phyloP scores from a whole-genome alignment of 2,113 vertebrate genomes.

The Eurypyga helias region DNA sequence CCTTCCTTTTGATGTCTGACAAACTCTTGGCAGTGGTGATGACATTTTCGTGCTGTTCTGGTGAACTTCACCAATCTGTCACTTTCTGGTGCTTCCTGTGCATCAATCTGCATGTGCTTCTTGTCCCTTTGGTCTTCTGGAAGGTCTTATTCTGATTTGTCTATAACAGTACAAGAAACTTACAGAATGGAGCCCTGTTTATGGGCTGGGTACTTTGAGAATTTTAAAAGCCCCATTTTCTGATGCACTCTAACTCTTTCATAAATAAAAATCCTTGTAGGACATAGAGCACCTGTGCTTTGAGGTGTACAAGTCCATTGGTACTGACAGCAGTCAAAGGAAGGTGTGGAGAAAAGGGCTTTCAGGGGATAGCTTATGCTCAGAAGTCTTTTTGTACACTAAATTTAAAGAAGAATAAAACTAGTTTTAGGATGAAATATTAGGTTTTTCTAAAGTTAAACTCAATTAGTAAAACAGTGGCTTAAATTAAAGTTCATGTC shows the following conservation, averaged over 20 bases:
- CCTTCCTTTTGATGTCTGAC: not conserved
- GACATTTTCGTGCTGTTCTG: not conserved
- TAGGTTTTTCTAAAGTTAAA: conserved; percentile 33
- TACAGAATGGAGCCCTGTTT: not conserved
- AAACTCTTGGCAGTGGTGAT: not conserved
- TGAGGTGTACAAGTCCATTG: accelerated
- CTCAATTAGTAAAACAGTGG: conserved; percentile 13
- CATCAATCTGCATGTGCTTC: accelerated
- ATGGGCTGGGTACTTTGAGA: not conserved
- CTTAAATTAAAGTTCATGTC: conserved; percentile 43
- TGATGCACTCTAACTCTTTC: not conserved
- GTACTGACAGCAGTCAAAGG: not conserved
- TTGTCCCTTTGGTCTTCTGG: not conserved
- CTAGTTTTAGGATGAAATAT: not conserved
- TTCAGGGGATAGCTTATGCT: not conserved
- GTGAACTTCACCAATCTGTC: accelerated
- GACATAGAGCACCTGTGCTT: not conserved
- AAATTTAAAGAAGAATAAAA: not conserved
- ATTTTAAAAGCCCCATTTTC: not conserved
- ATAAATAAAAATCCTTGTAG: not conserved
- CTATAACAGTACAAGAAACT: not conserved
- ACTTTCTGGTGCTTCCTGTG: not conserved
- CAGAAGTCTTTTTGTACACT: not conserved
- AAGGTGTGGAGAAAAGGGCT: not conserved
- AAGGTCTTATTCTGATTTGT: not conserved